Base-by-base conservation (phyloP, 1,140 invertebrate species). In the Riptortus pedestris region DNA sequence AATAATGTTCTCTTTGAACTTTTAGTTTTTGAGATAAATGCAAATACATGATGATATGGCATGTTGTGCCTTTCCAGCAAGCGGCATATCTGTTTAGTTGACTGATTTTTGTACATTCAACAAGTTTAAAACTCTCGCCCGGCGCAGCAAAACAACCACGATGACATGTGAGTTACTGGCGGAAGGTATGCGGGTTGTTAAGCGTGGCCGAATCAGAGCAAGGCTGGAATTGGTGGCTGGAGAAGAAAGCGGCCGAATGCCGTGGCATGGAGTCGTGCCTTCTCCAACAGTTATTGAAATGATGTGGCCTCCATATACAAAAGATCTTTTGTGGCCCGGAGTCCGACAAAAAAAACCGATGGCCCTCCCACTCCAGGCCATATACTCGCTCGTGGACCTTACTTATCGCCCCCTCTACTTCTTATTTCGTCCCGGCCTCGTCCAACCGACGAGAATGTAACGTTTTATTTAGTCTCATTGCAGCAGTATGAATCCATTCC, bases 241-340 rank as follows among this genome's bases (percentile, higher is more conserved):
- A 38, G 5, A 14, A 38, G 5, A 14, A 7, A 14, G 2, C 24
- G 51, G 20, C 26, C 20, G 51, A 24, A 12, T 18, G 24, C 22
- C 51, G 14, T 24, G 7, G 1, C 51, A 27, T 12, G 20, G 51
- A 24, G 51, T 12, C 20, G 51, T 0, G 24, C 5, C 18, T 26
- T 7, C 22, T 16, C 22, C 2, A 55, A 55, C 51, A 27, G 51
- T 55, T 55, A 55, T 55, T 55, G 51, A 55, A 55, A 55, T 55
- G 51, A 24, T 55, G 51, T 26, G 20, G 20, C 18, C n/a, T 24
- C 31, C 31, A 38, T 14, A 14, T 55, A 55, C 51, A 55, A 55
- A 24, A 24, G 51, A 26, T 27, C 51, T 24, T 55, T 55, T 55
- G 51, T 55, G 14, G 4, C 22, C 31, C 31, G 31, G 14, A 38